Evolutionary conservation across 2,113 vertebrate species (phyloP).

Genomic region (Synchiropus splendidus): DNA sequence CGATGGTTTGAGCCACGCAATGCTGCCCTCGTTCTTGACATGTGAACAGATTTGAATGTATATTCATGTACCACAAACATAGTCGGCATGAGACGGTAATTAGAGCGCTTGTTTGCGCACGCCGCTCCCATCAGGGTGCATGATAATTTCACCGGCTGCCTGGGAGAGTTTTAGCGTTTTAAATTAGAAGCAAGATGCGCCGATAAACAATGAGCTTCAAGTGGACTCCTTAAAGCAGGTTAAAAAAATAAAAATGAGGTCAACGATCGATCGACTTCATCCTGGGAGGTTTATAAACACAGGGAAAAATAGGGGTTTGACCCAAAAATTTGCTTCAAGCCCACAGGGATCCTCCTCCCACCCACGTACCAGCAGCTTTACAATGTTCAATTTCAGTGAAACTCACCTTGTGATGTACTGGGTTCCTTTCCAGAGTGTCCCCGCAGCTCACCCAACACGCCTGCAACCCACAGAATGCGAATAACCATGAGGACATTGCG

Average conservation of each 20-base stretch:
- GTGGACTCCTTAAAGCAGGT: slow-evolving; percentile 46
- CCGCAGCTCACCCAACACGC: no score
- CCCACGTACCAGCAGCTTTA: no score
- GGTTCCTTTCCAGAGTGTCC: no score
- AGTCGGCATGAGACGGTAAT: slow-evolving; percentile 58
- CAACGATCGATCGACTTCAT: slow-evolving; percentile 23
- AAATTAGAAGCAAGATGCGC: slow-evolving; percentile 57
- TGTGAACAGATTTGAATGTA: no score
- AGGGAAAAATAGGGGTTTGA: slow-evolving; percentile 10
- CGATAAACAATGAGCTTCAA: slow-evolving; percentile 57
- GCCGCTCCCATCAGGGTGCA: slow-evolving; percentile 60
- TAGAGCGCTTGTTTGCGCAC: slow-evolving; percentile 67
- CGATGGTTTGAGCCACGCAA: no score
- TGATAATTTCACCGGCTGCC: slow-evolving; percentile 58
- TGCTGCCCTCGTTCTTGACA: no score
- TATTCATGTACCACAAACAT: slow-evolving; percentile 62
- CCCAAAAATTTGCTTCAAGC: slow-evolving; percentile 4
- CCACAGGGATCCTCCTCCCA: no score
- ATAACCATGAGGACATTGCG: no score
- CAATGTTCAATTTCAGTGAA: no score
- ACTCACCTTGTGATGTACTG: no score
- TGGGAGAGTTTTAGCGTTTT: slow-evolving; percentile 57
- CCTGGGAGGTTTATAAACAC: slow-evolving; percentile 7
- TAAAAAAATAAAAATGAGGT: slow-evolving; percentile 21
- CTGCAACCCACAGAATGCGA: no score